These are phyloP conservation scores for Drosophila sturtevanti DNA, from an alignment of 1,140 invertebrate genomes.

Conservation along the genomic window DNA sequence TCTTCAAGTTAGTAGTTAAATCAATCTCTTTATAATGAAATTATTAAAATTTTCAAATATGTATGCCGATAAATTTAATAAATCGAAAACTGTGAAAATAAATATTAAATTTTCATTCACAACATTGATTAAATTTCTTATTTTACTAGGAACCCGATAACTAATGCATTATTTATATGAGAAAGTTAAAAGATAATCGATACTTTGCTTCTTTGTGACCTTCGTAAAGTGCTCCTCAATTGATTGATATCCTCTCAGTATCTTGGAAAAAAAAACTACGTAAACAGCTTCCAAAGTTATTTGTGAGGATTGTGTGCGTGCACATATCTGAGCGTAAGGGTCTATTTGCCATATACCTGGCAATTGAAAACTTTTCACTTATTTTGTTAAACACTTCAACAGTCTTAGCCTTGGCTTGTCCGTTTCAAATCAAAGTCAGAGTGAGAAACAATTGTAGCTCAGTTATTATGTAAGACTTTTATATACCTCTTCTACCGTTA, in stretches of 20 bases:
- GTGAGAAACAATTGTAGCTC: constrained; percentile 42
- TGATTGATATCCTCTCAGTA: constrained; percentile 56
- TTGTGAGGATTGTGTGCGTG: not conserved
- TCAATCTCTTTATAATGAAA: too few relatives aligned
- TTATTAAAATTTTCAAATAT: too few relatives aligned
- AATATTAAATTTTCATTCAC: not conserved
- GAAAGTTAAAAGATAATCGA: constrained; percentile 1
- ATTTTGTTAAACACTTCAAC: constrained; percentile 42
- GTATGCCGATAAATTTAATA: too few relatives aligned
- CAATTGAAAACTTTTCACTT: constrained; percentile 64
- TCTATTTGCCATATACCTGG: constrained; percentile 23
- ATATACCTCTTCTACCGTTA: not conserved
- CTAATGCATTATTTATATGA: constrained; percentile 32
- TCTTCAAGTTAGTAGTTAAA: too few relatives aligned
- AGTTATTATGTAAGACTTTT: constrained; percentile 46
- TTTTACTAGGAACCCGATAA: constrained; percentile 21
- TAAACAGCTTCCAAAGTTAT: constrained; percentile 34
- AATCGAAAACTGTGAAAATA: too few relatives aligned
- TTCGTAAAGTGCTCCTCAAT: constrained; percentile 45
- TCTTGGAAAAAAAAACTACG: constrained; percentile 12
- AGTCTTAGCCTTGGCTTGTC: not conserved
- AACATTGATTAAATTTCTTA: constrained; percentile 39
- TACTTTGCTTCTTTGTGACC: constrained; percentile 15
- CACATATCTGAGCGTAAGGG: not conserved
- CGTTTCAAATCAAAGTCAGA: constrained; percentile 26